A percentile compares a stretch with the other conserved stretches of the same genome.
Conservation (phyloP, 2,797 vertebrate genomes). For the Pempheris klunzingeri region DNA sequence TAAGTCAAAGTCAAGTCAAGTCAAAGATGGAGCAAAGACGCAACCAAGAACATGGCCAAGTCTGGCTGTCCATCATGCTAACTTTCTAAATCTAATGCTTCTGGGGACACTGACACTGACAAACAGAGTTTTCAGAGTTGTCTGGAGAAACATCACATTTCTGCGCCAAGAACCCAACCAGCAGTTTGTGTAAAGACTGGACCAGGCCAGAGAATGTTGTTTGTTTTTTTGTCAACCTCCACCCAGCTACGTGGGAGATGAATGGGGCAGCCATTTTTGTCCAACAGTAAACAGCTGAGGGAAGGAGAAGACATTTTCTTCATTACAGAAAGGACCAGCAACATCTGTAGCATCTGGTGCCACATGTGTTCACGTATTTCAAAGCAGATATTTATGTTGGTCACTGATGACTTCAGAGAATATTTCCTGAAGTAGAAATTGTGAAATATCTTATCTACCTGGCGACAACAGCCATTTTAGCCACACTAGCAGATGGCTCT, state of each 20-base stretch:
- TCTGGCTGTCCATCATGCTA: neutral
- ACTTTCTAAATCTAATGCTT: constrained; percentile 20
- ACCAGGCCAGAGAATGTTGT: constrained; percentile 51
- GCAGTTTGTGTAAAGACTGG: constrained; percentile 46
- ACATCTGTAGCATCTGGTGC: neutral
- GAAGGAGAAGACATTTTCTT: neutral
- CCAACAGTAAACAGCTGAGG: constrained; percentile 61
- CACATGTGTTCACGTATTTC: constrained; percentile 7
- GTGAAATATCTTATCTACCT: neutral
- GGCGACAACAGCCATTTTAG: neutral
- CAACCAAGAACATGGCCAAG: neutral
- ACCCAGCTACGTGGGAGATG: constrained; percentile 52
- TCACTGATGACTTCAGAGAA: constrained; percentile 9
- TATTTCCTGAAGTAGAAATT: constrained; percentile 13
- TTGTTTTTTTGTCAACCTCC: constrained; percentile 68
- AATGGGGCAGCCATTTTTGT: constrained; percentile 59
- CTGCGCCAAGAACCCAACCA: constrained; percentile 36
- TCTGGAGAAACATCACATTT: constrained; percentile 36
- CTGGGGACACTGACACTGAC: constrained; percentile 23
- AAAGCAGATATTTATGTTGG: constrained; percentile 27
- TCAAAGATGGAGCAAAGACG: neutral
- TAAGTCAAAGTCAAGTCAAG: no score
- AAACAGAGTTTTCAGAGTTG: constrained; percentile 30
- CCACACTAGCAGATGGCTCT: neutral
- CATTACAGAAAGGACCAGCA: constrained; percentile 4